Percentiles rank a stretch among this genome's conserved stretches.
phyloP scores from a whole-genome alignment of 35 echinoderm and acorn worm species.

The Strongylocentrotus purpuratus region DNA sequence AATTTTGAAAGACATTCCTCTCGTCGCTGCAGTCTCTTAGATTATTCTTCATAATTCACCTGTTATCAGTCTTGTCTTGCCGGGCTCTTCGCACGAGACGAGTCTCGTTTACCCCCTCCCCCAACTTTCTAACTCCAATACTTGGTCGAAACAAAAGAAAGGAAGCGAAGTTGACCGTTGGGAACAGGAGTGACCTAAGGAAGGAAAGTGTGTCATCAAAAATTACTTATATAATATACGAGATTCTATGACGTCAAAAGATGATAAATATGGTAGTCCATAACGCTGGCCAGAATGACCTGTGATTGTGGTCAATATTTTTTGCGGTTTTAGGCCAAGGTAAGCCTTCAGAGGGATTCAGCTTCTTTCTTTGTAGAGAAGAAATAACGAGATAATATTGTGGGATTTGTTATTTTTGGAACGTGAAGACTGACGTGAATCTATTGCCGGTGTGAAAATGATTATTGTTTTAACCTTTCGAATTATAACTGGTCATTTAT shows the following conservation, averaged over 20 bases:
- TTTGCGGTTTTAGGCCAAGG: not conserved
- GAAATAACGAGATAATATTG: not conserved
- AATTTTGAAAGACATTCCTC: too few species aligned
- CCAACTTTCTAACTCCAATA: too few species aligned
- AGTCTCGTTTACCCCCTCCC: too few species aligned
- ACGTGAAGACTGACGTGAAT: not conserved
- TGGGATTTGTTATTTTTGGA: not conserved
- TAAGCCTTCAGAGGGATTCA: not conserved
- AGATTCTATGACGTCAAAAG: not conserved
- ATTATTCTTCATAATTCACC: too few species aligned
- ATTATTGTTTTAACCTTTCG: not conserved
- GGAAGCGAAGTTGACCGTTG: not conserved
- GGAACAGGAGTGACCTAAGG: not conserved
- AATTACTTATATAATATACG: not conserved
- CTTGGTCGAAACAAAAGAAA: not conserved
- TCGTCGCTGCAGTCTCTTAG: too few species aligned
- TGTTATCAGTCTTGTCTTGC: too few species aligned
- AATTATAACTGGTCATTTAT: not conserved
- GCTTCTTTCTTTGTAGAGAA: not conserved
- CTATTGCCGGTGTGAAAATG: not conserved
- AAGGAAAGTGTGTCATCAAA: not conserved
- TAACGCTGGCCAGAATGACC: not conserved
- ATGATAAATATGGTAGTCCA: not conserved
- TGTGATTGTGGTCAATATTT: not conserved
- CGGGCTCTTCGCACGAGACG: too few species aligned